Evolutionary conservation across 2,113 vertebrate genomes (phyloP), one percentile per base, ranked within the genome.

Genomic region (Isurus oxyrinchus): DNA sequence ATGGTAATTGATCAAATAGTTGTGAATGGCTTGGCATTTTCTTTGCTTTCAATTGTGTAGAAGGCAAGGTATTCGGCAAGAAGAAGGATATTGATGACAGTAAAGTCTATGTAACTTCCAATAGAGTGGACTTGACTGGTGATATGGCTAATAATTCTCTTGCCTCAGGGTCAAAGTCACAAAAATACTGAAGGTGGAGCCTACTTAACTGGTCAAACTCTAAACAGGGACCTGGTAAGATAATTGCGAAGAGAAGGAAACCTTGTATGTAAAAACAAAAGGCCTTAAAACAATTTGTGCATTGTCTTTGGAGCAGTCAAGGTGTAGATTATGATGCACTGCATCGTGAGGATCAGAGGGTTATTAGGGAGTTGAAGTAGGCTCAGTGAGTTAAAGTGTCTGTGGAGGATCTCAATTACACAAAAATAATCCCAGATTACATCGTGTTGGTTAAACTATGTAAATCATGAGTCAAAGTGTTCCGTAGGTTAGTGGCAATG

Each of bases 1-100:
- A 95, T 69, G 63, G 94, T 72, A 69, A 95, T 95, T 49, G 67
- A 95, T 69, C 25, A 72, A 53, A 27, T 19, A 66, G 90, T 94
- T 66, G 59, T 66, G 90, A 94, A 94, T 66, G 66, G 59, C 90
- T 63, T 94, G 90, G 90, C 90, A 94, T 61, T 66, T 94, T 59
- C 35, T 94, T 94, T 40, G 35, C 90, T 94, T 94, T 94, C 90
- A 94, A 23, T 94, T 94, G 59, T 94, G 59, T 66, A 66, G 90
- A 66, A 57, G 90, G 59, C n/a, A 94, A 94, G 35, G 59, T 57
- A 94, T 94, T 94, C 90, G 66, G 59, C 57, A 5, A 94, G 90
- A 40, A 63, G 90, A 63, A 63, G 59, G 90, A 94, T 94, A 94
- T 94, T 94, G 59, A 94, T 90, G 87, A 25, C 14, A n/a, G 59